These are phyloP conservation scores for Drosophila phalerata DNA, from an alignment of 2,888 invertebrate genomes.

Conservation along the genomic window DNA sequence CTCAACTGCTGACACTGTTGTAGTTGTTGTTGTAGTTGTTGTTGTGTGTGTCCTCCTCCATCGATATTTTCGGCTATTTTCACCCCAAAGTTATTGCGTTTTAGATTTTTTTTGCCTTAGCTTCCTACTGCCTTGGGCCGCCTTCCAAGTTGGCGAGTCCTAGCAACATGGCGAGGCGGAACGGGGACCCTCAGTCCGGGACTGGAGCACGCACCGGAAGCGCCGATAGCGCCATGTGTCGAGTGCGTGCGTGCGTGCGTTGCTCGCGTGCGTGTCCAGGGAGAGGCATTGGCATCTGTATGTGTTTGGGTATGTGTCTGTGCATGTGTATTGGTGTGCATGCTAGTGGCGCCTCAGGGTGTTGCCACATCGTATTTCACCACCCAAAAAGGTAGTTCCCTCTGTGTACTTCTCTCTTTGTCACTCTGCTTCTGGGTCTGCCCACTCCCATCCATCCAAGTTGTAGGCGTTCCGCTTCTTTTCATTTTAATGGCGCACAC, in stretches of 20 bases:
- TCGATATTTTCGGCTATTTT: constrained; percentile 82
- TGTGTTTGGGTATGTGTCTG: constrained; percentile 31
- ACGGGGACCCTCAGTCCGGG: constrained; percentile 11
- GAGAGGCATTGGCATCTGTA: constrained; percentile 36
- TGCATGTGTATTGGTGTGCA: constrained; percentile 41
- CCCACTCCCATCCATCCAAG: constrained; percentile 42
- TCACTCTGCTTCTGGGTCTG: constrained; percentile 7
- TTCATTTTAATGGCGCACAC: constrained; percentile 79
- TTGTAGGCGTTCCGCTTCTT: constrained; percentile 78
- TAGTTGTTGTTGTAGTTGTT: constrained; percentile 30
- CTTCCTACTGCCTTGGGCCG: constrained; percentile 60
- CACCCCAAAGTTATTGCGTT: constrained; percentile 81
- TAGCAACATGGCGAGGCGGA: constrained; percentile 8
- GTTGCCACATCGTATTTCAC: constrained; percentile 83
- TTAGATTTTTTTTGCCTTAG: constrained; percentile 60
- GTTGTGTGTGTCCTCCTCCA: constrained; percentile 61
- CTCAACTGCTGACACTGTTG: constrained; percentile 11
- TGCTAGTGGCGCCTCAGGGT: constrained; percentile 72
- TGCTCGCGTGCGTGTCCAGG: constrained; percentile 61
- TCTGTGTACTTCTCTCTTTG: constrained; percentile 15
- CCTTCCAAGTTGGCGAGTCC: constrained; percentile 45
- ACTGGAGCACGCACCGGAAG: constrained; percentile 79
- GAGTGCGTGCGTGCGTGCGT: constrained; percentile 71
- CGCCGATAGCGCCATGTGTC: constrained; percentile 81
- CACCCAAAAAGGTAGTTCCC: constrained; percentile 46